phyloP scores from a whole-genome alignment of 2,797 vertebrate species.

The Simalia tracyae region DNA sequence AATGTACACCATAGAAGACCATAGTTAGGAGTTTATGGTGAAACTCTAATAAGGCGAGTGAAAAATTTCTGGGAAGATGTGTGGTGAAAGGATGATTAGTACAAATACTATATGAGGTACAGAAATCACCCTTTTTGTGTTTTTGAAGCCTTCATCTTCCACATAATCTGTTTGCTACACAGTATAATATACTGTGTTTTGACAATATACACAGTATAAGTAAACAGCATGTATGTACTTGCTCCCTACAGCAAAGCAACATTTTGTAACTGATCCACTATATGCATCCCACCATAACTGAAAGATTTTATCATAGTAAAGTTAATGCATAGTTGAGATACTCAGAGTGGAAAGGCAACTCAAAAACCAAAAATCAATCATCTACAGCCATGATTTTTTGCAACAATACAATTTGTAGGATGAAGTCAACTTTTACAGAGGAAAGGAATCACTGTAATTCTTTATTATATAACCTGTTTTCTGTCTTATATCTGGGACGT shows the following conservation, averaged over 20 bases:
- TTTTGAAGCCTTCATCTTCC: background rate
- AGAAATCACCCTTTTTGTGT: background rate
- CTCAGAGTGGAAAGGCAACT: background rate
- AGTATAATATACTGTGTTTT: background rate
- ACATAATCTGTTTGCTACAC: background rate
- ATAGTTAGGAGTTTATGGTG: background rate
- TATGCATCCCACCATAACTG: background rate
- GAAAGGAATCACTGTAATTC: background rate
- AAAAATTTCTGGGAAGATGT: background rate
- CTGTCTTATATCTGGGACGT: background rate
- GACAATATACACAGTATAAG: background rate
- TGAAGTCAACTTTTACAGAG: background rate
- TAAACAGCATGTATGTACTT: background rate
- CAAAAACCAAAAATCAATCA: background rate
- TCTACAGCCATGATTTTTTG: background rate
- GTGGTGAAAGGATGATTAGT: background rate
- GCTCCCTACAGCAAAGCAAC: background rate
- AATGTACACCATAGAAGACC: background rate
- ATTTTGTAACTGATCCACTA: background rate
- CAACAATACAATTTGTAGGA: background rate
- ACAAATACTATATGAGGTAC: background rate
- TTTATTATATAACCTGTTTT: background rate
- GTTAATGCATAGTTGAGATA: background rate
- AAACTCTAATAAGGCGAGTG: background rate
- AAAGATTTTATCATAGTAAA: background rate